phyloP scores from a whole-genome alignment of 2,113 vertebrate species.

The Rhineura floridana region DNA sequence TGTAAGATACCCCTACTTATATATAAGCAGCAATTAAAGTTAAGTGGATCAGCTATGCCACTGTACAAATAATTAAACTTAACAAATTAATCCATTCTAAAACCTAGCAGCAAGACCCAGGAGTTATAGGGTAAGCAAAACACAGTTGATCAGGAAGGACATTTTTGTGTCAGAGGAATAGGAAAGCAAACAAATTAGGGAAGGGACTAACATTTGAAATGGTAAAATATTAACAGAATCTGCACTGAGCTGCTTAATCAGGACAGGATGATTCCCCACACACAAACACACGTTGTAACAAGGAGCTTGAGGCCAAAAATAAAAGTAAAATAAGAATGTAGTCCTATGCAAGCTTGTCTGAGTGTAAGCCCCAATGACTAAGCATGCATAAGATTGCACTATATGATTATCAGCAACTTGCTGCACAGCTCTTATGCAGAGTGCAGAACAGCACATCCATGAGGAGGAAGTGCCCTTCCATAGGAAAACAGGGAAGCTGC shows the following conservation, averaged over 20 bases:
- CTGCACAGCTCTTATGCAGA: neutral
- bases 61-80: neutral
- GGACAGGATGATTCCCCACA: neutral
- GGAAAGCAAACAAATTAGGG: neutral
- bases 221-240: neutral
- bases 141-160: neutral
- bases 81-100: slow-evolving; percentile 15
- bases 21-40: slow-evolving; percentile 5
- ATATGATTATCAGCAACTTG: neutral
- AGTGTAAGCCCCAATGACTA: neutral
- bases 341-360: neutral
- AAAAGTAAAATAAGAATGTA: neutral
- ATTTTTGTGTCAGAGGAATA: neutral
- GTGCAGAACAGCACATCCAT: neutral
- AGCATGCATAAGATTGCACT: neutral
- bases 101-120: neutral
- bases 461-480: neutral
- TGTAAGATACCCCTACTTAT: slow-evolving; percentile 16
- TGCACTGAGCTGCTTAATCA: neutral
- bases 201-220: neutral
- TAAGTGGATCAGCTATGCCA: neutral
- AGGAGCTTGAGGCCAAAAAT: neutral
- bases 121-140: neutral
- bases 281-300: neutral
- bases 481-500: no score